These are phyloP conservation scores for Drosophila kokeensis DNA, from an alignment of 2,888 invertebrate species.

Conservation along the genomic window DNA sequence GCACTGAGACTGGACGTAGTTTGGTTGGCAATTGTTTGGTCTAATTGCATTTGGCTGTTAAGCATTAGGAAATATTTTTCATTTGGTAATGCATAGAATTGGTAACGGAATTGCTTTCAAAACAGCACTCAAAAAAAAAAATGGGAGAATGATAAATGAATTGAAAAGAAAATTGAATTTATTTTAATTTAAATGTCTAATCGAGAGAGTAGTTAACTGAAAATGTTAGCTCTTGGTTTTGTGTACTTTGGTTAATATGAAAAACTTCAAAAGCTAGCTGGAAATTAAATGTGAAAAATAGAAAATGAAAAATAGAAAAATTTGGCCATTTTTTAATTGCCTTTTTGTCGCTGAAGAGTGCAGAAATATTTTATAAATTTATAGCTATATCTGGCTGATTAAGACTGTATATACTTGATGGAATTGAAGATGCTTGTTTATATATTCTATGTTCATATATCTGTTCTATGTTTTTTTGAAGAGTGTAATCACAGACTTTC, in stretches of 20 bases:
- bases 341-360: not conserved
- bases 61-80: not conserved
- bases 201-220: no score
- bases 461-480: no score
- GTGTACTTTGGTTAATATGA: not conserved
- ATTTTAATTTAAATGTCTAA: not conserved
- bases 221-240: not conserved
- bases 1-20: not conserved
- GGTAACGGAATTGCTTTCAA: not conserved
- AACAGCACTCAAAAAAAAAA: not conserved
- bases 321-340: not conserved
- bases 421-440: not conserved
- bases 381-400: not conserved
- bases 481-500: not conserved
- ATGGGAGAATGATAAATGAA: not conserved
- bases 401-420: not conserved
- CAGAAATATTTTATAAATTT: not conserved
- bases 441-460: no score
- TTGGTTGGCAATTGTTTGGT: not conserved
- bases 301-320: not conserved
- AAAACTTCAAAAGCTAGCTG: not conserved
- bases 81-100: not conserved
- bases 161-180: not conserved
- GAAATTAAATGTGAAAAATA: not conserved
- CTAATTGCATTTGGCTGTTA: slow-evolving; percentile 2